These are phyloP conservation scores for Tragopan temminckii DNA, from an alignment of 2,797 vertebrate genomes.

Conservation along the genomic window DNA sequence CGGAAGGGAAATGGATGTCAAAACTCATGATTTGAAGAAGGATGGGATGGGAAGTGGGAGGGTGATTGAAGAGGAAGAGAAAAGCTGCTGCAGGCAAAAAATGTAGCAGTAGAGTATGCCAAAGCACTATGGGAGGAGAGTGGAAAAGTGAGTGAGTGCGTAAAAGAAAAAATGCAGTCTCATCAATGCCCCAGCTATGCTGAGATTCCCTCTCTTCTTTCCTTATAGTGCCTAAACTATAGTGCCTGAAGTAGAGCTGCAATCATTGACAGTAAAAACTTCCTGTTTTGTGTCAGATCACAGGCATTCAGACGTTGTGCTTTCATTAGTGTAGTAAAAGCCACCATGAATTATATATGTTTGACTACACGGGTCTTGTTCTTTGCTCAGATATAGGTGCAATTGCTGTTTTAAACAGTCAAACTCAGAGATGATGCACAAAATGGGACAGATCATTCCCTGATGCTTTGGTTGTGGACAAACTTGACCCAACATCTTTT, in stretches of 20 bases:
- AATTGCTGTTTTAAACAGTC: neutral
- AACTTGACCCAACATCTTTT: conserved; percentile 32
- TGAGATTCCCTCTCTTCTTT: neutral
- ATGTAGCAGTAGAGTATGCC: neutral
- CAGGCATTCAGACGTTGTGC: rapidly evolving
- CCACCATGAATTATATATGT: neutral
- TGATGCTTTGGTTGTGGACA: neutral
- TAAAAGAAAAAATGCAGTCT: neutral
- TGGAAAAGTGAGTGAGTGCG: neutral
- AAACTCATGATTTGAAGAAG: neutral
- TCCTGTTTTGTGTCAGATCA: neutral
- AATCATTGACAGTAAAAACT: neutral
- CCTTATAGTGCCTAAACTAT: rapidly evolving
- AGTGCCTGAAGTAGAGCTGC: neutral
- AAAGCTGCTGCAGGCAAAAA: neutral
- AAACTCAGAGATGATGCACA: neutral
- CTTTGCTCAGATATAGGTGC: neutral
- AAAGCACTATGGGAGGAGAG: neutral
- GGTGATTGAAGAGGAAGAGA: neutral
- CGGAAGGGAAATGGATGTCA: neutral
- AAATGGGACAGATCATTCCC: conserved; percentile 6
- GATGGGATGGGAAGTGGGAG: neutral
- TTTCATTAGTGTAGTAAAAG: neutral
- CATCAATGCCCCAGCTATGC: neutral
- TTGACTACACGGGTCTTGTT: rapidly evolving